These are phyloP conservation scores for Cataglyphis hispanica DNA, from an alignment of 1,140 invertebrate genomes.

Conservation along the genomic window DNA sequence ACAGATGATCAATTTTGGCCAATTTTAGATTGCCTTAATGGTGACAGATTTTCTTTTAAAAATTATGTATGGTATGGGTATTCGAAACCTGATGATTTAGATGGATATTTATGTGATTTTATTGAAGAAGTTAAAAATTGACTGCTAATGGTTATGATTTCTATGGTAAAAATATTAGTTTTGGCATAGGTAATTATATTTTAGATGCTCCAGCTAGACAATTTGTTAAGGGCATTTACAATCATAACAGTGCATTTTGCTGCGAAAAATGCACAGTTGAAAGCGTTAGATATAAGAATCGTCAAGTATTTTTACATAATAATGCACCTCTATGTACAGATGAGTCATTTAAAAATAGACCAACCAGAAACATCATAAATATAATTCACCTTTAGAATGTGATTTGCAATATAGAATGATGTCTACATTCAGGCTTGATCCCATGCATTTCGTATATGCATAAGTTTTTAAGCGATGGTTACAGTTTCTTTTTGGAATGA, in stretches of 20 bases:
- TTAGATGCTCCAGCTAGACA: slow-evolving; percentile 11
- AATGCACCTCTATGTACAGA: slow-evolving; percentile 5
- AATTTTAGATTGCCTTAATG: too few relatives aligned
- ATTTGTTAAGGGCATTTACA: not conserved
- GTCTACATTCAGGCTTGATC: not conserved
- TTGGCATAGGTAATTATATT: slow-evolving; percentile 2
- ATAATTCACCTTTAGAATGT: slow-evolving; percentile 1
- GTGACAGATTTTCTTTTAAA: too few relatives aligned
- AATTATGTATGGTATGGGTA: too few relatives aligned
- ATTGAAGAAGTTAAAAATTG: not conserved
- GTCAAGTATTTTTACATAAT: not conserved
- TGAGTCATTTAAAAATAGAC: slow-evolving; percentile 1
- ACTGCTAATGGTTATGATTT: slow-evolving; percentile 7
- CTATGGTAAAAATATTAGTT: slow-evolving; percentile 7
- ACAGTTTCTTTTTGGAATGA: not conserved
- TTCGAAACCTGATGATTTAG: not conserved
- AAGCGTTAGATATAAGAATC: not conserved
- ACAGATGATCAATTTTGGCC: too few relatives aligned
- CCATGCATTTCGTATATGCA: slow-evolving; percentile 14
- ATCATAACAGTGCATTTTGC: not conserved
- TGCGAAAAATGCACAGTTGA: not conserved
- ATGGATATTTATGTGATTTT: not conserved
- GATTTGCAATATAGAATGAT: not conserved
- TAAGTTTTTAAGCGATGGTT: slow-evolving; percentile 7
- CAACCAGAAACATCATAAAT: slow-evolving; percentile 1